These are phyloP conservation scores for Hofmannophila pseudospretella DNA, from an alignment of 2,888 invertebrate genomes.

Conservation along the genomic window DNA sequence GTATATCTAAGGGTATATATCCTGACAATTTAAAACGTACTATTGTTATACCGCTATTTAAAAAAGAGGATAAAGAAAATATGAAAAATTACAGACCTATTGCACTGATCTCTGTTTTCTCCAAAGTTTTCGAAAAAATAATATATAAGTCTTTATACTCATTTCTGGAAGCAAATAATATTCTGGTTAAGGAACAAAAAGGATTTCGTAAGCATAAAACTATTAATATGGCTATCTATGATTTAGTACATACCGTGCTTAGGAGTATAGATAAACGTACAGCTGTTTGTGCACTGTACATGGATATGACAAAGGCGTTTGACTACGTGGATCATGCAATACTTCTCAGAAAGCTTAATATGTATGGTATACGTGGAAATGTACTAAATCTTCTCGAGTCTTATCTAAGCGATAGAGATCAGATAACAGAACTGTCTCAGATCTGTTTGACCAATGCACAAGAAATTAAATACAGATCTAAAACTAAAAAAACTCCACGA, in stretches of 20 bases:
- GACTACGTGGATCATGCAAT: conserved; percentile 6
- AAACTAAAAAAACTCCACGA: too few species aligned
- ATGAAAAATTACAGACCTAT: conserved; percentile 1
- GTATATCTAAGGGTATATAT: conserved; percentile 1
- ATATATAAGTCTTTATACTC: background rate
- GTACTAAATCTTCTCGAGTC: background rate
- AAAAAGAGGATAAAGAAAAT: background rate
- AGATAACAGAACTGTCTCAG: background rate
- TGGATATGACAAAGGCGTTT: conserved; percentile 14
- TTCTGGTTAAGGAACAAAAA: conserved; percentile 5
- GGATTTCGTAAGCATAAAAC: conserved; percentile 9
- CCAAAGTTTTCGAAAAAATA: conserved; percentile 4
- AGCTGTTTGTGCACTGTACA: conserved; percentile 1
- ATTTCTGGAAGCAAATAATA: conserved; percentile 2
- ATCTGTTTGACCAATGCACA: background rate
- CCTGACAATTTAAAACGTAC: background rate
- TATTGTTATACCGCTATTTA: conserved; percentile 2
- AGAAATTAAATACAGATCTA: background rate
- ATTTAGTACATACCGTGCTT: background rate
- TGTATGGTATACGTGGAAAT: background rate
- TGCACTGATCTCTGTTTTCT: background rate
- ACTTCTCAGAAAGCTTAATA: conserved; percentile 5
- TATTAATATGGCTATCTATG: conserved; percentile 4
- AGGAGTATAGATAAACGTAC: conserved; percentile 3
- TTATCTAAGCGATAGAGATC: background rate